Evolutionary conservation across 2,113 vertebrate species (phyloP).

Genomic region (Cynopterus brachyotis): DNA sequence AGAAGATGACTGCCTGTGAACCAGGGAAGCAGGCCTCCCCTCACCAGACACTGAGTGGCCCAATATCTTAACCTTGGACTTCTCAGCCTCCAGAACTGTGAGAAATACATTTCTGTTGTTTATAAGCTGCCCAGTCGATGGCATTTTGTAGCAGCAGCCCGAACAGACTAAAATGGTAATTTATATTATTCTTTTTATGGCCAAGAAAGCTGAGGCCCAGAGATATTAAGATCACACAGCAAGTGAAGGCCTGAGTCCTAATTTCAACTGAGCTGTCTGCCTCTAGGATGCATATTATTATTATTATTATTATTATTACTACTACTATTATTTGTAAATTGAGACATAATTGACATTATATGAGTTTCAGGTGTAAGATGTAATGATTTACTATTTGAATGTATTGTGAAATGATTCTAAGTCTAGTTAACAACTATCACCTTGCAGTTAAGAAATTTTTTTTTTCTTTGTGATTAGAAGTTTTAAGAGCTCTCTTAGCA

Average conservation of each 20-base stretch:
- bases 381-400: not conserved
- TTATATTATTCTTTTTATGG: not conserved
- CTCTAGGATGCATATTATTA: not conserved
- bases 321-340: not conserved
- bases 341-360: not conserved
- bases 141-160: not conserved
- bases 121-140: not conserved
- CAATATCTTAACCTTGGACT: not conserved
- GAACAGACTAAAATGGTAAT: not conserved
- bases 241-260: not conserved
- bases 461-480: not conserved
- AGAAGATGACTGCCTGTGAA: not conserved
- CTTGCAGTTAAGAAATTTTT: not conserved
- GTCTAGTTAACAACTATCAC: not conserved
- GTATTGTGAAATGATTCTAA: not conserved
- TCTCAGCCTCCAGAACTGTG: not conserved
- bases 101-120: not conserved
- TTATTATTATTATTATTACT: not conserved
- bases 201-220: not conserved
- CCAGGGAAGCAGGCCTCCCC: not conserved
- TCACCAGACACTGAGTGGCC: rapidly evolving
- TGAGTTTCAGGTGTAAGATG: not conserved
- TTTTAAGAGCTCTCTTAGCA: not conserved
- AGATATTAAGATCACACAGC: not conserved
- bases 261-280: not conserved